phyloP scores from a whole-genome alignment of 2,113 vertebrate species.

The Serinus canaria region DNA sequence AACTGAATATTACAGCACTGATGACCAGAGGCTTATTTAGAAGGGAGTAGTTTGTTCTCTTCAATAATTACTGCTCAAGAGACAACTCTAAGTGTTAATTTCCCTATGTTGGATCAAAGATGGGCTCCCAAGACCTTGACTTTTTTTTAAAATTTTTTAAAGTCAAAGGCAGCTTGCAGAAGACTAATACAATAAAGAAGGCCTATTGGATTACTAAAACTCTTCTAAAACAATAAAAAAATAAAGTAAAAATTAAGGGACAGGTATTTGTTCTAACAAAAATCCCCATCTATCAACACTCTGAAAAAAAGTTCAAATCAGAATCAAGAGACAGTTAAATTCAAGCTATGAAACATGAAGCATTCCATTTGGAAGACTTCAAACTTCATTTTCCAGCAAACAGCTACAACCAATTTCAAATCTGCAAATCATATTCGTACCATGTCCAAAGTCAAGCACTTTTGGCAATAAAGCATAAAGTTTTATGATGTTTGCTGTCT shows the following conservation, averaged over 20 bases:
- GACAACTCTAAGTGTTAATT: background rate
- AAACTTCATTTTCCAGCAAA: background rate
- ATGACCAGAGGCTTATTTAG: background rate
- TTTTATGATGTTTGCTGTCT: background rate
- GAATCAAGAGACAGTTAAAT: background rate
- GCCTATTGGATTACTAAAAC: background rate
- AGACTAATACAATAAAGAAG: background rate
- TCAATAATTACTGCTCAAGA: background rate
- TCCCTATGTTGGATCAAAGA: background rate
- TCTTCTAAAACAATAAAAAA: background rate
- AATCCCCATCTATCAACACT: accelerated
- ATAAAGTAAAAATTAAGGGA: background rate
- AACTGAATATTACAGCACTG: background rate
- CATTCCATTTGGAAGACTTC: background rate
- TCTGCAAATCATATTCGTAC: background rate
- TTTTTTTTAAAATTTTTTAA: background rate
- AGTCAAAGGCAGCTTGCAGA: background rate
- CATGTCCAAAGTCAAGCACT: background rate
- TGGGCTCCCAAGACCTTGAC: background rate
- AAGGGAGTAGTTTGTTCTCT: background rate
- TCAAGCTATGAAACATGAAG: background rate
- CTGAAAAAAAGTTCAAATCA: background rate
- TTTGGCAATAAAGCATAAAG: background rate
- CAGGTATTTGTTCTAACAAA: background rate
- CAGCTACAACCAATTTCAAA: background rate